These are phyloP conservation scores for Acleris emargana DNA, from an alignment of 2,888 invertebrate genomes.

Conservation along the genomic window DNA sequence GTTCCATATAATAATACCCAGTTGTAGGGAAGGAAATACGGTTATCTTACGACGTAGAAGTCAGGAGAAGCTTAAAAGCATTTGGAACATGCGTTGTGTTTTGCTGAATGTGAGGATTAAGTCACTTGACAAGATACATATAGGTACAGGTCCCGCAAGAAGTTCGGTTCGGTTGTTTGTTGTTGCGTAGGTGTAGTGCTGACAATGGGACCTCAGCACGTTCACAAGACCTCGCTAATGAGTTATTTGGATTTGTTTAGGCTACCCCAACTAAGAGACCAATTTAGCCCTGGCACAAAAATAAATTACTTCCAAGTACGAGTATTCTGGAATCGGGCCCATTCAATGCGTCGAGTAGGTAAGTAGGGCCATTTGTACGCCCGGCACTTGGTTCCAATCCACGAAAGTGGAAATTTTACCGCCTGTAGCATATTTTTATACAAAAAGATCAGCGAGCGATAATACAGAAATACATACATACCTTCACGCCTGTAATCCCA, in stretches of 20 bases:
- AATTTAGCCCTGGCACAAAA: not conserved
- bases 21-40: not conserved
- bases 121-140: not conserved
- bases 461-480: no score
- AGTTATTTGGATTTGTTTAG: not conserved
- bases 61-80: not conserved
- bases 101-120: not conserved
- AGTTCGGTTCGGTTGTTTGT: conserved; percentile 4
- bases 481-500: no score
- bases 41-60: no score
- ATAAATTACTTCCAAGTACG: no score
- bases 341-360: no score
- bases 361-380: no score
- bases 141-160: not conserved
- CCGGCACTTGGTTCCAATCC: no score
- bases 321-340: no score
- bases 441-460: no score
- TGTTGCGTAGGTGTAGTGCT: conserved; percentile 2
- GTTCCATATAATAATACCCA: no score
- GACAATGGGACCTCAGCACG: not conserved
- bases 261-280: not conserved
- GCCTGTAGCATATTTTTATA: no score
- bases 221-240: not conserved
- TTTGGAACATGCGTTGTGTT: not conserved
- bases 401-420: no score